Percentiles rank a stretch among this genome's conserved stretches.
These are phyloP conservation scores for Phenganax stokvisi DNA, from an alignment of 92 coral and sea anemone species.

Conservation along the genomic window DNA sequence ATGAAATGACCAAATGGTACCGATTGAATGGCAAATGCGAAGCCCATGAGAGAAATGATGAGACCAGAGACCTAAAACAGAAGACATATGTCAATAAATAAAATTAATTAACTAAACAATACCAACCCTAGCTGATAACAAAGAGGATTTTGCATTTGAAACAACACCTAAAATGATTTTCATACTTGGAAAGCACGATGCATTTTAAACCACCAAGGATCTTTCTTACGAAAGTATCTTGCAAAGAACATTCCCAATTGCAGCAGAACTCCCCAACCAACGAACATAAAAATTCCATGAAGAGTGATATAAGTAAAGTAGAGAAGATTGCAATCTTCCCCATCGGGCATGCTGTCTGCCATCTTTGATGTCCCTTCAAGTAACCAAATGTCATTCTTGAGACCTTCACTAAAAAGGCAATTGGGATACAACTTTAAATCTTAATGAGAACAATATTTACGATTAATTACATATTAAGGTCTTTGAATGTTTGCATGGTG, in stretches of 20 bases:
- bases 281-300: conserved; percentile 93
- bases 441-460: too few species aligned
- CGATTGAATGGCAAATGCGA: conserved; percentile 67
- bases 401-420: conserved; percentile 23
- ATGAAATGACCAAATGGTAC: conserved; percentile 93
- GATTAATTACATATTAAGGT: too few species aligned
- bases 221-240: conserved; percentile 77
- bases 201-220: conserved; percentile 99
- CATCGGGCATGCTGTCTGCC: conserved; percentile 53
- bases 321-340: conserved; percentile 59
- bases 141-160: not conserved
- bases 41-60: conserved; percentile 68
- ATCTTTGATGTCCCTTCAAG: conserved; percentile 64
- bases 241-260: conserved; percentile 92
- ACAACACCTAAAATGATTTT: not conserved
- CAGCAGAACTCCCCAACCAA: conserved; percentile 91
- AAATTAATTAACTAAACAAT: too few species aligned
- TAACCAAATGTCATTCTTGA: conserved; percentile 73
- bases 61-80: conserved; percentile 70
- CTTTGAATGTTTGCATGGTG: too few species aligned
- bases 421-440: too few species aligned
- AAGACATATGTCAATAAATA: not conserved
- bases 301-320: conserved; percentile 70
- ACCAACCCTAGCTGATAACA: not conserved
- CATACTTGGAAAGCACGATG: conserved; percentile 83